These are phyloP conservation scores for Platalea minor DNA, from an alignment of 2,797 vertebrate genomes.

Conservation along the genomic window DNA sequence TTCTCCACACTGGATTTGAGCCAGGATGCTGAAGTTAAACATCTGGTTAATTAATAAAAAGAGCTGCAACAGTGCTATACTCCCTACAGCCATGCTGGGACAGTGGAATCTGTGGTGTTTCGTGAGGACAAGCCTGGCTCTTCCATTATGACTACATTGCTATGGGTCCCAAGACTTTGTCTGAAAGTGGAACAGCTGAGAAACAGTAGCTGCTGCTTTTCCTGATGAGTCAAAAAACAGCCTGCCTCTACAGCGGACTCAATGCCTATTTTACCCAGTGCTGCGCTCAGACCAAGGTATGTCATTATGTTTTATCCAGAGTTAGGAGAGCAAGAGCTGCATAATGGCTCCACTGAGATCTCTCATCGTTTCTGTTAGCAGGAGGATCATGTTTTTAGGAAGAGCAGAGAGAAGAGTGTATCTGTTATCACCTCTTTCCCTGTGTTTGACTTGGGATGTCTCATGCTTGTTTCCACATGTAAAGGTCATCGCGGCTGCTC, in stretches of 20 bases:
- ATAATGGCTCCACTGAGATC: neutral
- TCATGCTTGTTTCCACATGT: neutral
- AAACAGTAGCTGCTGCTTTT: neutral
- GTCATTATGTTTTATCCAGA: neutral
- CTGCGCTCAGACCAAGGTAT: neutral
- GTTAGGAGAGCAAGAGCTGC: neutral
- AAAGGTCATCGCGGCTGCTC: neutral
- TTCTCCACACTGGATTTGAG: neutral
- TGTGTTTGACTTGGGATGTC: neutral
- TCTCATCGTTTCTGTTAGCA: neutral
- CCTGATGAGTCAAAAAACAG: neutral
- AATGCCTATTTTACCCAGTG: accelerated
- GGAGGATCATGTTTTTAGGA: neutral
- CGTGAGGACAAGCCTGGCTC: neutral
- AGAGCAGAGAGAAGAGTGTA: neutral
- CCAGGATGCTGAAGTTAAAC: neutral
- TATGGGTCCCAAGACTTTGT: neutral
- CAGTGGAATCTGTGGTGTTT: neutral
- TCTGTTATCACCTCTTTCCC: neutral
- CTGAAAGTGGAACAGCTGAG: neutral
- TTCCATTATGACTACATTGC: neutral
- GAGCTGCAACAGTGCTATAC: neutral
- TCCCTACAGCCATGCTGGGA: neutral
- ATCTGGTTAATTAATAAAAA: neutral
- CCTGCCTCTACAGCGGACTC: neutral